phyloP scores from a whole-genome alignment of 2,888 invertebrate species.

The Morpho achilles region DNA sequence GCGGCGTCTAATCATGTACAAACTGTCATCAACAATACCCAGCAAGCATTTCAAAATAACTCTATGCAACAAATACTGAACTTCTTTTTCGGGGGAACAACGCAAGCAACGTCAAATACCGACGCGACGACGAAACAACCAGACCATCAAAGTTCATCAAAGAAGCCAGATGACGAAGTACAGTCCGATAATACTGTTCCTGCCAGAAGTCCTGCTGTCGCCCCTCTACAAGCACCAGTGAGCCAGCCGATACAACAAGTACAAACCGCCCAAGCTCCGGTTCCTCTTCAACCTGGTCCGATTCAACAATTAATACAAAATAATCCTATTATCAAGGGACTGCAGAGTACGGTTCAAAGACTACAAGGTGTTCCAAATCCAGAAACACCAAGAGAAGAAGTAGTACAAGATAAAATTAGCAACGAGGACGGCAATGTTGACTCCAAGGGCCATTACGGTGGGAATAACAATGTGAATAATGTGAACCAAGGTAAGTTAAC shows the following conservation, averaged over 20 bases:
- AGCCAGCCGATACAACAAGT: conserved; percentile 17
- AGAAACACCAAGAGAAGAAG: conserved; percentile 44
- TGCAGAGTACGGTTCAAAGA: conserved; percentile 44
- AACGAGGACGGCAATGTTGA: conserved; percentile 31
- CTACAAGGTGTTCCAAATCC: conserved; percentile 42
- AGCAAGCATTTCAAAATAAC: too few relatives aligned
- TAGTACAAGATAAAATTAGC: conserved; percentile 20
- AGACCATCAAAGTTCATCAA: too few relatives aligned
- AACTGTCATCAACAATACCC: too few relatives aligned
- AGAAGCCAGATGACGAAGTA: too few relatives aligned
- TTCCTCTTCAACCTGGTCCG: conserved; percentile 36
- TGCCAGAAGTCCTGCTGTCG: too few relatives aligned
- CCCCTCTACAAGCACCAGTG: conserved; percentile 11
- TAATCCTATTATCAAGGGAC: conserved; percentile 45
- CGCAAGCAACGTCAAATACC: too few relatives aligned
- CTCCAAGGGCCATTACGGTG: conserved; percentile 29
- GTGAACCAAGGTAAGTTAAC: conserved; percentile 15
- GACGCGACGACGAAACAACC: too few relatives aligned
- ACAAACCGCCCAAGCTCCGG: conserved; percentile 28
- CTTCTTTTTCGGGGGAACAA: too few relatives aligned
- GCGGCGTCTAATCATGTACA: too few relatives aligned
- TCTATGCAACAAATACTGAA: too few relatives aligned
- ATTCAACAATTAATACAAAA: conserved; percentile 46
- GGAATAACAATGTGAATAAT: conserved; percentile 9
- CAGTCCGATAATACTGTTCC: too few relatives aligned